Base-by-base conservation (phyloP, 2,797 vertebrate genomes). In the Cuculus canorus region DNA sequence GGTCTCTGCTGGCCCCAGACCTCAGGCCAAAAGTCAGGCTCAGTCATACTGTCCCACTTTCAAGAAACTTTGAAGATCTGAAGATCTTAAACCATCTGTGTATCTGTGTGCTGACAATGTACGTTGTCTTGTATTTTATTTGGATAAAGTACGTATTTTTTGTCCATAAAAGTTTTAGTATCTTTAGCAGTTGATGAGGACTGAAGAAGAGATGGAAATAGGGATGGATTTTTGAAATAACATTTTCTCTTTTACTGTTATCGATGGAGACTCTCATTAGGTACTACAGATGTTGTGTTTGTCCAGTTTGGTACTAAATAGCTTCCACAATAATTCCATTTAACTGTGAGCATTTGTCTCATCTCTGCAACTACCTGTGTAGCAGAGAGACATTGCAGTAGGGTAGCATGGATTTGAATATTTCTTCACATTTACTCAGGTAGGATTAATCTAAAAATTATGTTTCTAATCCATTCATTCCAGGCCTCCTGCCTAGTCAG, bases 41-140 rank as follows among this genome's bases (percentile, higher is more conserved):
- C 3, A 1, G 39, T 33, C 2, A 0, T n/a, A 19, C 30, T 53
- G 45, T 68, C 14, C 47, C n/a, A n/a, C 33, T 2, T 17, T 7
- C 65, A 41, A 47, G 83, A 78, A 91, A 54, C 41, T 23, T 76
- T 47, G 33, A 83, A 77, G 11, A 33, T 70, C 16, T 66, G 39
- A 75, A 84, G 28, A 28, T 7, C 4, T 82, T 82, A 68, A 13
- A 19, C 28, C 2, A 2, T 69, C 50, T 53, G 2, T 57, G 13
- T 56, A 50, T 69, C 50, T 53, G 2, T 57, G 13, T 56, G 50
- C 28, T 82, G 33, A 56, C 18, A 82, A 17, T 28, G 11, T 22
- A 45, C 47, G 47, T 47, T 23, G 47, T 47, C 39, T 39, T 39
- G 39, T 15, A 45, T 16, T 45, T 45, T 45, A 17, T 45, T 45